phyloP scores from a whole-genome alignment of 2,888 invertebrate genomes.

The Stenchaetothrips biformis region DNA sequence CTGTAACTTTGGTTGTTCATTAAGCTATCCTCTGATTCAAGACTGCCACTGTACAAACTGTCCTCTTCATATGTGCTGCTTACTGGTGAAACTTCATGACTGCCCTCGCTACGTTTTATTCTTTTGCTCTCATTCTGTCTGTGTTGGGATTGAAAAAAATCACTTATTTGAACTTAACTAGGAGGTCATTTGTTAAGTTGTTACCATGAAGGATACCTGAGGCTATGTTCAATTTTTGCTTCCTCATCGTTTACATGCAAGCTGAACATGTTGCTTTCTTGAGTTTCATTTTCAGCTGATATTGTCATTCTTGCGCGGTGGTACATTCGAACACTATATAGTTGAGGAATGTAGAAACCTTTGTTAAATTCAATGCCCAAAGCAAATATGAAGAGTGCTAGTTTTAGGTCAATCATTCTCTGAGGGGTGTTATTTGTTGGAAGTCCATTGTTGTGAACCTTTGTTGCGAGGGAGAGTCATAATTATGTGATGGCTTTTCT shows the following conservation, averaged over 20 bases:
- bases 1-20: background rate
- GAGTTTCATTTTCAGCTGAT: background rate
- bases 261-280: background rate
- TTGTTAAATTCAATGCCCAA: conserved; percentile 25
- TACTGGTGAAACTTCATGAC: background rate
- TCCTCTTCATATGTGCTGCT: background rate
- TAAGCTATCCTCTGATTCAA: background rate
- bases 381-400: conserved; percentile 36
- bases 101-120: background rate
- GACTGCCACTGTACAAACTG: background rate
- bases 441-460: background rate
- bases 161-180: too few species aligned
- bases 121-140: background rate
- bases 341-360: conserved; percentile 16
- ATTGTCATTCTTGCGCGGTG: background rate
- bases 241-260: too few species aligned
- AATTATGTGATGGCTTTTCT: background rate
- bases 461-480: background rate
- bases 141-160: too few species aligned
- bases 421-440: background rate
- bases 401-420: background rate
- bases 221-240: too few species aligned
- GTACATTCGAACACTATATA: background rate
- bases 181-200: too few species aligned
- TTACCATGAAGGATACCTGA: too few species aligned